Evolutionary conservation across 1,140 invertebrate species (phyloP), one percentile per base, ranked within the genome.

Genomic region (Drosophila repletoides): DNA sequence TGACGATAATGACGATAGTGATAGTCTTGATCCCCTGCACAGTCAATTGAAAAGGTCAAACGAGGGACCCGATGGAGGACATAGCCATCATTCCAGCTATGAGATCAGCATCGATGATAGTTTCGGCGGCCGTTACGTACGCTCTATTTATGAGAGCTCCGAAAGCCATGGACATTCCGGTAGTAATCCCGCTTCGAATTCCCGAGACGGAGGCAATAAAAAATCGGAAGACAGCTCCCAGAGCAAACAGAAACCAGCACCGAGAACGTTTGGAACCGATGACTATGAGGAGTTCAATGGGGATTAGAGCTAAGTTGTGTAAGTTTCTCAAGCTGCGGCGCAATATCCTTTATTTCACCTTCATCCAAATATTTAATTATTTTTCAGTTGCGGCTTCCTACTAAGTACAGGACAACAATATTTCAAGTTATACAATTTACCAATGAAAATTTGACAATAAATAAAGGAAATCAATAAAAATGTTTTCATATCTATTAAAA

Each of bases 21-120:
- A 86, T 45, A 87, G 81, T 41, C 41, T 65, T 22, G 81, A 87
- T 12, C 0, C 5, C n/a, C n/a, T n/a, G 0, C 1, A 5, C 1
- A 15, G 46, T 26, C 58, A 71, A 0, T 61, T n/a, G 0, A 3
- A 0, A 53, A 33, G 3, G 0, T 12, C 0, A 7, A 34, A 0
- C 1, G 33, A 46, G 0, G 1, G 12, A 7, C 17, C 26, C 4
- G 26, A 28, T 0, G 2, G 36, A 6, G 72, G 41, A 5, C 72
- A 86, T 52, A 76, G 68, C 24, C 75, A 86, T 34, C 80, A 84
- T 45, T 81, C 76, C 66, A 86, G 81, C 81, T 87, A 76, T 14
- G 81, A 80, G 60, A 73, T 87, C 76, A 80, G 80, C 41, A 86
- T 86, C 31, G 80, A 86, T 19, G 76, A 86, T n/a, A 86, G 76